Base-by-base conservation (phyloP, 2,888 invertebrate species). In the Himalopsyche anomala region DNA sequence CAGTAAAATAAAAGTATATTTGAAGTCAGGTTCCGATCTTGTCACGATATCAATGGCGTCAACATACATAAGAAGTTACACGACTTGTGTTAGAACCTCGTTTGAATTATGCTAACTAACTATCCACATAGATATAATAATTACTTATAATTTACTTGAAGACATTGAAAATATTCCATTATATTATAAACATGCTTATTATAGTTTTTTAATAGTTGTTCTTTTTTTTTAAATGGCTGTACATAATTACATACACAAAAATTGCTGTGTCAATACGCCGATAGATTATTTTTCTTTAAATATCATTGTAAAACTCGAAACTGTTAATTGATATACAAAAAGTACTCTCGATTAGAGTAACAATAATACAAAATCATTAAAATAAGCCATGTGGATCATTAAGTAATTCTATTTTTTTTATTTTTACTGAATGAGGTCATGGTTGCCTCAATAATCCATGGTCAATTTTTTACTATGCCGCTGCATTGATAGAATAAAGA, bases 291-390 rank as follows among this genome's bases (percentile, higher is more conserved):
- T 8, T 51, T 51, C 15, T 19, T 19, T 19, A 62, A 62, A 62
- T 6, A 62, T 5, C 19, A 62, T 62, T 62, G 11, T 19, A 62
- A 62, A 62, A 19, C 4, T 6, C 0, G 62, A 62, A 62, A 19
- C 62, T 19, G 51, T 51, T 51, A 51, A 51, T 15, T 15, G 51
- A 51, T 51, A 51, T 4, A 51, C 15, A 62, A 62, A 62, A n/a
- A 62, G 19, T 28, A 62, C 62, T 19, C 17, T n/a, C 56, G 56
- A 56, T 56, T 19, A 62, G 28, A 62, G 6, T 28, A 28, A 19
- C 62, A 62, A 62, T 62, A 62, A 62, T 62, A 62, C 19, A 62
- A 62, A 62, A 62, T 28, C 28, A 62, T 62, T 62, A 19, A 62
- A 62, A 62, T 28, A 19, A 62, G 6, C 19, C 62, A 62, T 62